A percentile compares a stretch with the other conserved stretches of the same genome.
Evolutionary conservation across 2,797 vertebrate species (phyloP).

Genomic region (Varecia variegata): DNA sequence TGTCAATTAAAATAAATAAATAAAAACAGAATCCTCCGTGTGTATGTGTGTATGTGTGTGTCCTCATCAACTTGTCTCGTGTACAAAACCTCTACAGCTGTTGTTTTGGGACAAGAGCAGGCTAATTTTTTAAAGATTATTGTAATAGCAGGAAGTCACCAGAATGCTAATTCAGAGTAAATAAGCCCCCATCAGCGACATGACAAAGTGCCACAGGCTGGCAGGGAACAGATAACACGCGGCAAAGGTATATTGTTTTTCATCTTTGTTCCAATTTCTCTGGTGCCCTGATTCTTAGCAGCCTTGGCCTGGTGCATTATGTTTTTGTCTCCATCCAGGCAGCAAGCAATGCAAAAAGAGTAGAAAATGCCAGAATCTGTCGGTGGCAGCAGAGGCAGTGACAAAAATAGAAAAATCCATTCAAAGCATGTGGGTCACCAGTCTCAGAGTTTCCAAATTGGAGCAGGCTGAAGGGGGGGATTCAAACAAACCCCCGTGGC

Average conservation of each 20-base stretch:
- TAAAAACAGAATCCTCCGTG: neutral
- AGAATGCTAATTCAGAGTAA: neutral
- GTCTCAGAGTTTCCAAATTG: neutral
- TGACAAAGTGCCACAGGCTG: neutral
- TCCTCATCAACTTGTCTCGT: neutral
- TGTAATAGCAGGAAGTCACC: neutral
- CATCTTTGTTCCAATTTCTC: conserved; percentile 17
- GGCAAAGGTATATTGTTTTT: neutral
- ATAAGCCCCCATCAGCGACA: neutral
- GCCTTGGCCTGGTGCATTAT: neutral
- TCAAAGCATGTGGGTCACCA: conserved; percentile 51
- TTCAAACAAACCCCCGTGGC: accelerated
- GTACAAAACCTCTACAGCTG: neutral
- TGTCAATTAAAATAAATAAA: neutral
- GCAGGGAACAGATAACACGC: too few relatives aligned
- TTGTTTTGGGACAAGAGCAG: neutral
- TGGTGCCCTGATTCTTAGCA: conserved; percentile 59
- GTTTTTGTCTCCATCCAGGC: conserved; percentile 63
- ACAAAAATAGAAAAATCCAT: conserved; percentile 72
- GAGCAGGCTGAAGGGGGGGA: neutral
- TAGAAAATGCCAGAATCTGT: conserved; percentile 62
- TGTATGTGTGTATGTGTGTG: neutral
- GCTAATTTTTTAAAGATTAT: neutral
- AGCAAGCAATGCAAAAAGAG: conserved; percentile 63
- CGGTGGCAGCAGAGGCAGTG: neutral